A percentile compares a stretch with the other conserved stretches of the same genome.
Evolutionary conservation across 2,113 vertebrate genomes (phyloP).

Genomic region (Rhabdornis inornatus): DNA sequence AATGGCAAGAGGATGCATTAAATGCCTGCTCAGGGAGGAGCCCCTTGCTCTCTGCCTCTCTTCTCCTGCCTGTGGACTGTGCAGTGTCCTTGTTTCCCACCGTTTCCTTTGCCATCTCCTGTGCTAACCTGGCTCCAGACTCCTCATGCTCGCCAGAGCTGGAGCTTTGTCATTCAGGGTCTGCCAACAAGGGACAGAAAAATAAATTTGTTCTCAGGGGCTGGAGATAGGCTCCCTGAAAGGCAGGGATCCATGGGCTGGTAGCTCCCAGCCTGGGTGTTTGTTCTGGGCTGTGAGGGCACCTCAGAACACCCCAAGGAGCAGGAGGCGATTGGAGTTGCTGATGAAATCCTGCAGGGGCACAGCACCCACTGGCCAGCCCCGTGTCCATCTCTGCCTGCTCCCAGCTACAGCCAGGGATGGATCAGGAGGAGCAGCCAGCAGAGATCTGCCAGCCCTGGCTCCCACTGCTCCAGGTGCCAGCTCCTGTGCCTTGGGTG

Average conservation of each 20-base stretch:
- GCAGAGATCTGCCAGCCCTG: no score
- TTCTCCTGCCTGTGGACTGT: background rate
- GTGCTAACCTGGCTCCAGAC: constrained; percentile 79
- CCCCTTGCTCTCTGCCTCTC: background rate
- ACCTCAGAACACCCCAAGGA: background rate
- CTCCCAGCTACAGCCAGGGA: no score
- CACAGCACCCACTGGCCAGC: background rate
- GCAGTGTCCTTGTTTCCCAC: constrained; percentile 64
- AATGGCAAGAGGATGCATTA: no score
- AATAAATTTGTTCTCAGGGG: background rate
- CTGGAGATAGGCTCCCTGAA: background rate
- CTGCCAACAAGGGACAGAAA: background rate
- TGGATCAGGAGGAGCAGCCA: no score
- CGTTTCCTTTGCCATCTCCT: constrained; percentile 89
- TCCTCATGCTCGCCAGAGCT: constrained; percentile 70
- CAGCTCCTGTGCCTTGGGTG: background rate
- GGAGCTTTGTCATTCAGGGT: constrained; percentile 46
- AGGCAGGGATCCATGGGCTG: background rate
- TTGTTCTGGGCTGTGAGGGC: background rate
- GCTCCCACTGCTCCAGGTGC: background rate
- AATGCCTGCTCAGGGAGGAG: background rate
- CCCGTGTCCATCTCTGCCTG: background rate
- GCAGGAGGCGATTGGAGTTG: background rate
- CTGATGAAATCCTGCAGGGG: background rate
- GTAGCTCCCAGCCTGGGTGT: background rate